Evolutionary conservation across 2,113 vertebrate species (phyloP).

Genomic region (Meles meles): DNA sequence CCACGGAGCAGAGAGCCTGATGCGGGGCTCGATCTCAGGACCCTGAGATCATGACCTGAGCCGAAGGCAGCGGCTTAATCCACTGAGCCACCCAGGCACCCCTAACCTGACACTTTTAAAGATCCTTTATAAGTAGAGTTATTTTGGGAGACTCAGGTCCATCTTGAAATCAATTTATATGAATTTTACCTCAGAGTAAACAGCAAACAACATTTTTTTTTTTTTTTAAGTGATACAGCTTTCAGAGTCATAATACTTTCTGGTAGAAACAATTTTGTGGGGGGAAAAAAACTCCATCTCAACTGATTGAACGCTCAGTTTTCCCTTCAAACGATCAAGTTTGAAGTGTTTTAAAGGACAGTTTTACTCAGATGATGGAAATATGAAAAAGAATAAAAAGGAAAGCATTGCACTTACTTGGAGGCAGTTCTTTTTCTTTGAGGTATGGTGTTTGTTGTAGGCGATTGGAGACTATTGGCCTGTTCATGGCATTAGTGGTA

Average conservation of each 20-base stretch:
- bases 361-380: neutral
- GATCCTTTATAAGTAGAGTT: neutral
- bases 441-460: neutral
- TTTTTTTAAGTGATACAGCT: neutral
- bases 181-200: conserved; percentile 35
- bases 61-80: too few species aligned
- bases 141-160: neutral
- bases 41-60: too few species aligned
- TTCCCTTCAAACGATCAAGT: conserved; percentile 31
- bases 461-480: neutral
- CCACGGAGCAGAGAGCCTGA: too few species aligned
- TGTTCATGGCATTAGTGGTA: neutral
- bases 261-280: conserved; percentile 25
- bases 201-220: conserved; percentile 24
- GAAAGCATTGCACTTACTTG: neutral
- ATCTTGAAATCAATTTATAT: neutral
- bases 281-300: neutral
- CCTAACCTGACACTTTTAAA: neutral
- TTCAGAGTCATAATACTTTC: conserved; percentile 28
- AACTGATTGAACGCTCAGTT: conserved; percentile 30
- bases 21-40: too few species aligned
- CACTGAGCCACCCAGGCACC: too few species aligned
- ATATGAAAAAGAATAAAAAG: neutral
- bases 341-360: neutral
- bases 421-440: neutral